Evolutionary conservation across 2,113 vertebrate genomes (phyloP).

Genomic region (Prinia subflava): DNA sequence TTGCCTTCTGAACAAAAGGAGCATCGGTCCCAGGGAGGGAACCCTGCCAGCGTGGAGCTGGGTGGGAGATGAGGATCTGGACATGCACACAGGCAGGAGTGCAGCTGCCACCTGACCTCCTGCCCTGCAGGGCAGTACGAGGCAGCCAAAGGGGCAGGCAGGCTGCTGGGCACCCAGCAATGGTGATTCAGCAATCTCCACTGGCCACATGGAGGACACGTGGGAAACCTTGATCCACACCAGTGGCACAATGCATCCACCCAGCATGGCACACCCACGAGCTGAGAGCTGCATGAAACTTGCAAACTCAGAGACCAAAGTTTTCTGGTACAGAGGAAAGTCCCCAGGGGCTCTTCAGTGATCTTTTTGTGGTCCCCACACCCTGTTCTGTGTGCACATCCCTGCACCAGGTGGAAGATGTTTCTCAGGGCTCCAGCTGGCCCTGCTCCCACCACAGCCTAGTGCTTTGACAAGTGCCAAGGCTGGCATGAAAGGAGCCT

Average conservation of each 20-base stretch:
- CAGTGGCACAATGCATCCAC: background rate
- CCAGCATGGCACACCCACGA: background rate
- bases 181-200: background rate
- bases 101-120: background rate
- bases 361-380: background rate
- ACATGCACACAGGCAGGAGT: background rate
- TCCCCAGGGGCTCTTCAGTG: background rate
- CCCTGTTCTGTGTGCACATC: background rate
- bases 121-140: background rate
- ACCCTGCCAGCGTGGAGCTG: background rate
- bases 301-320: background rate
- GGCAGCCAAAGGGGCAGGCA: background rate
- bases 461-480: background rate
- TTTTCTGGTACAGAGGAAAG: background rate
- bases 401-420: background rate
- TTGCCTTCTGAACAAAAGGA: background rate
- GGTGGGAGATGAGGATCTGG: background rate
- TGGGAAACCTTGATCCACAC: background rate
- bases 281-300: background rate
- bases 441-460: background rate
- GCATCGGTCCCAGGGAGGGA: background rate
- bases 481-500: background rate
- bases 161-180: background rate
- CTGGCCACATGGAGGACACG: background rate
- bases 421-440: background rate